phyloP scores from a whole-genome alignment of 2,888 invertebrate genomes.

The Rhabditoides inermis region DNA sequence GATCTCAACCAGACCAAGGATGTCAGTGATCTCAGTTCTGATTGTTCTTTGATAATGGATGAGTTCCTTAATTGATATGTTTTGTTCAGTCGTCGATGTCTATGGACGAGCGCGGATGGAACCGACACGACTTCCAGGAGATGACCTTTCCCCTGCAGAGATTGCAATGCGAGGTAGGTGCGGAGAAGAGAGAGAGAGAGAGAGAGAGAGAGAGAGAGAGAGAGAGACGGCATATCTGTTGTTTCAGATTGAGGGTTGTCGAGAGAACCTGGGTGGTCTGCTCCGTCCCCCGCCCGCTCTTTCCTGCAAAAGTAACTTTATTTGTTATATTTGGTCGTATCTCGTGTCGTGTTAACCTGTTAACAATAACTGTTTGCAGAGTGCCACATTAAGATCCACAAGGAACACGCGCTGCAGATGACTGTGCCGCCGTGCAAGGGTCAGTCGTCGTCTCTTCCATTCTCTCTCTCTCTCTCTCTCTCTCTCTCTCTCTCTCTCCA shows the following conservation, averaged over 20 bases:
- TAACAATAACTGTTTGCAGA: constrained; percentile 9
- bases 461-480: constrained; percentile 4
- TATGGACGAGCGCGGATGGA: constrained; percentile 18
- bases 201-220: no score
- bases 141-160: constrained; percentile 96
- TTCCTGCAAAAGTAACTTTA: constrained; percentile 77
- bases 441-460: constrained; percentile 13
- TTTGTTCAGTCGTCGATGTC: background rate
- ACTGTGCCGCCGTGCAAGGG: constrained; percentile 29
- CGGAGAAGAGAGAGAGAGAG: no score
- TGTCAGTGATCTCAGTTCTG: background rate
- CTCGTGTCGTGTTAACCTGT: background rate
- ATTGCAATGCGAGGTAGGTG: no score
- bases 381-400: constrained; percentile 65
- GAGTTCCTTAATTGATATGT: background rate
- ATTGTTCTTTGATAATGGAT: background rate
- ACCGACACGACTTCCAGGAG: constrained; percentile 78
- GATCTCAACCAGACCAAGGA: constrained; percentile 12
- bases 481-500: background rate
- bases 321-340: background rate
- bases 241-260: constrained; percentile 93
- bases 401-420: constrained; percentile 70
- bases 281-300: constrained; percentile 92
- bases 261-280: constrained; percentile 85
- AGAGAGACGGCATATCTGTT: no score